Evolutionary conservation across 1,140 invertebrate genomes (phyloP), one percentile per base, ranked within the genome.

Genomic region (Aphidius gifuensis): DNA sequence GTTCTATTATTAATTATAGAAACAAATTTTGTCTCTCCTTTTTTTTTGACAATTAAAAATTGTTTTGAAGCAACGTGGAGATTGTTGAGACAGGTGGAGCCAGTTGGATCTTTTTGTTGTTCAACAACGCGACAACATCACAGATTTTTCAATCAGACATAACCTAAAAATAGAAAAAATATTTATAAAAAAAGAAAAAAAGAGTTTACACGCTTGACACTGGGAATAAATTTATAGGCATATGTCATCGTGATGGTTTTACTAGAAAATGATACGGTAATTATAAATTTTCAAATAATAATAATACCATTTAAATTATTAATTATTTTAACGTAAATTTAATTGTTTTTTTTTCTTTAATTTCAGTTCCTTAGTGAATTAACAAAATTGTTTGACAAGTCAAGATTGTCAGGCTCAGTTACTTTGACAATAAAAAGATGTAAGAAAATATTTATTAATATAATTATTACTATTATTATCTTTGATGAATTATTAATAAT

Each of bases 351-450:
- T 44, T 49, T 59, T 68, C 16, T 71, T 67, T 64, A 43, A 64
- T 84, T 86, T 72, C 70, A 89, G 87, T 89, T 90, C 80, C 71
- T 90, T 69, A 74, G 74, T 50, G 86, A 88, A 73, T 80, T 90
- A 21, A 85, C 84, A 44, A 86, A 85, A 72, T 76, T 90, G 62
- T 90, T 89, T 73, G 85, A 87, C 70, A 88, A 86, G 72, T 85
- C 86, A 42, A 77, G 85, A 65, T 62, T 75, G 6, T 80, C 82
- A 66, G 87, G 87, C 62, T 86, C 86, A 40, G 86, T 89, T 38
- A 82, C 82, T n/a, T 78, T 89, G 62, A 88, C 86, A 58, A 87
- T 88, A 70, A 89, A 88, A 74, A 82, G 85, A 76, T 88, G 87
- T 88, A 83, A 86, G 87, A 84, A 64, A 57, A 23, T 64, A 58